Percentiles rank a stretch among this genome's conserved stretches.
Evolutionary conservation across 2,888 invertebrate species (phyloP).

Genomic region (Mesorhabditis spiculigera): DNA sequence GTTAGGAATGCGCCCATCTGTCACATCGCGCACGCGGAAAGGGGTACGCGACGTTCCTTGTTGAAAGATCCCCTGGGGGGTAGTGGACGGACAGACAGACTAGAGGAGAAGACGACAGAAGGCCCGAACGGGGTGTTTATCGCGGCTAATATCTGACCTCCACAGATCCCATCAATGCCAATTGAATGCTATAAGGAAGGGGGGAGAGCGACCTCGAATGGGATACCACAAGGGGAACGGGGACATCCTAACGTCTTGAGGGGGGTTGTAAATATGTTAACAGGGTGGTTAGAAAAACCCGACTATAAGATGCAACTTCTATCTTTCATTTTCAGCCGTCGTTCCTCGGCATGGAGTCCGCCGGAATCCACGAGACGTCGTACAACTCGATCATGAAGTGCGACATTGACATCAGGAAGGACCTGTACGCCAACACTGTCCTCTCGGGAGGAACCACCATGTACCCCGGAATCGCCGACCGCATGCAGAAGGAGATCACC

Average conservation of each 20-base stretch:
- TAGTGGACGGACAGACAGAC: too few species aligned
- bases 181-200: background rate
- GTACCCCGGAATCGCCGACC: conserved; percentile 93
- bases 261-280: too few species aligned
- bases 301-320: background rate
- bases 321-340: conserved; percentile 66
- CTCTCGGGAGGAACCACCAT: conserved; percentile 69
- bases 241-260: too few species aligned
- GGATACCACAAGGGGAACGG: too few species aligned
- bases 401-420: conserved; percentile 85
- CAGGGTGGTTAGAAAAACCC: too few species aligned
- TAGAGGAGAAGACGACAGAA: too few species aligned
- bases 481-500: conserved; percentile 83
- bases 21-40: too few species aligned
- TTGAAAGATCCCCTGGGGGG: too few species aligned
- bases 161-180: conserved; percentile 4
- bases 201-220: background rate
- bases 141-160: conserved; percentile 6
- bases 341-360: conserved; percentile 70
- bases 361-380: conserved; percentile 67
- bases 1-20: too few species aligned
- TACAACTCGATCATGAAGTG: conserved; percentile 91
- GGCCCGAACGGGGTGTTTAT: background rate
- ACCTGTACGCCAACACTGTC: conserved; percentile 73
- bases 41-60: too few species aligned